Evolutionary conservation across 2,888 invertebrate species (phyloP).

Genomic region (Chironomus tentans): DNA sequence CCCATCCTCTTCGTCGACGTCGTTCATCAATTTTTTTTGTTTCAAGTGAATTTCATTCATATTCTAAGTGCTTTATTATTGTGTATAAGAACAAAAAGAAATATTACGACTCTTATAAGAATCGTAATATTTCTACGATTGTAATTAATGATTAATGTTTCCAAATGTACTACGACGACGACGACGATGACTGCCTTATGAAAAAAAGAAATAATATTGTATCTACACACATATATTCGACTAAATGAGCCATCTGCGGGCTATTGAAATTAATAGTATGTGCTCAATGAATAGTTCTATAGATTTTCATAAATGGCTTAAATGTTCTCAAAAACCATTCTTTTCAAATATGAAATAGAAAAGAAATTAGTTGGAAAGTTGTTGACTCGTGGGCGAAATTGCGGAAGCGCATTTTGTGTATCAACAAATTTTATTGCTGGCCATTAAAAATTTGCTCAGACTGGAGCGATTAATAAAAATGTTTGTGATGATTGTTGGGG

Average conservation of each 20-base stretch:
- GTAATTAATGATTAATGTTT: conserved; percentile 27
- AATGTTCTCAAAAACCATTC: background rate
- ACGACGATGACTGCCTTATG: background rate
- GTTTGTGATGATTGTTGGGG: no score
- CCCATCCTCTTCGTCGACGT: background rate
- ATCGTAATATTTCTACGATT: conserved; percentile 1
- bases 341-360: background rate
- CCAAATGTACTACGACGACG: background rate
- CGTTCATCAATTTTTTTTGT: conserved; percentile 1
- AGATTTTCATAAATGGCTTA: conserved; percentile 1
- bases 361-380: background rate
- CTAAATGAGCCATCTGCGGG: conserved; percentile 25
- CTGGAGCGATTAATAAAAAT: no score
- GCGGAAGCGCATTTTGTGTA: background rate
- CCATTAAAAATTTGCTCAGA: background rate
- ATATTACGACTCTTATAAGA: background rate
- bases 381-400: background rate
- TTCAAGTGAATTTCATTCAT: conserved; percentile 15
- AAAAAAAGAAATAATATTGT: no score
- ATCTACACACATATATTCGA: background rate
- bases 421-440: background rate
- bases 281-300: conserved; percentile 7
- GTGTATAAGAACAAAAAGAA: background rate
- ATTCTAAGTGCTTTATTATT: background rate
- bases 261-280: conserved; percentile 5